A percentile compares a stretch with the other conserved stretches of the same genome.
Conservation (phyloP, 2,113 vertebrate genomes). For the Pedetes capensis region DNA sequence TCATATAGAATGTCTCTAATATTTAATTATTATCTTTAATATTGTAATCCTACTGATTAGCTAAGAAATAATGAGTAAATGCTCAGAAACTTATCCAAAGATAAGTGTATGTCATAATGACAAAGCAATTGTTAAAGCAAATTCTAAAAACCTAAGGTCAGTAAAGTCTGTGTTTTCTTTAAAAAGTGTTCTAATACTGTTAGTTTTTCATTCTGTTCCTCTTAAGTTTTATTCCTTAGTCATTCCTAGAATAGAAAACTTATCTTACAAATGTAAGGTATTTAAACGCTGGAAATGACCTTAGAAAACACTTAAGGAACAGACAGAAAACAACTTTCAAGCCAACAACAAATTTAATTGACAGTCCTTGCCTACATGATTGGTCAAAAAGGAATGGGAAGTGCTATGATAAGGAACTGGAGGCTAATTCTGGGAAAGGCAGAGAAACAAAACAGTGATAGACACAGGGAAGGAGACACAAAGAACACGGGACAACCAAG, state of each 20-base stretch:
- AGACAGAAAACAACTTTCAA: not conserved
- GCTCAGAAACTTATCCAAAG: not conserved
- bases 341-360: not conserved
- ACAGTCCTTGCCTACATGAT: not conserved
- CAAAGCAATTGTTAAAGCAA: not conserved
- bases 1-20: not conserved
- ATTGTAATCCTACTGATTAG: not conserved
- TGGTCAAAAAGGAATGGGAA: not conserved
- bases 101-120: too few relatives aligned
- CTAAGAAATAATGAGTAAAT: not conserved
- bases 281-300: not conserved
- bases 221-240: not conserved
- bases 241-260: not conserved
- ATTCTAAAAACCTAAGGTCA: not conserved
- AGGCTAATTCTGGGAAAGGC: not conserved
- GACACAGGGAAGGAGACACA: accelerated
- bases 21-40: not conserved
- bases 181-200: not conserved
- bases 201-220: not conserved
- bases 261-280: not conserved
- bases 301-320: not conserved
- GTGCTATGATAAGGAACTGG: not conserved
- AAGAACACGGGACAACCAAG: not conserved
- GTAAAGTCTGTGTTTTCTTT: not conserved
- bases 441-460: not conserved